A percentile compares a stretch with the other conserved stretches of the same genome.
Evolutionary conservation across 2,113 vertebrate genomes (phyloP).

Genomic region (Paramisgurnus dabryanus): DNA sequence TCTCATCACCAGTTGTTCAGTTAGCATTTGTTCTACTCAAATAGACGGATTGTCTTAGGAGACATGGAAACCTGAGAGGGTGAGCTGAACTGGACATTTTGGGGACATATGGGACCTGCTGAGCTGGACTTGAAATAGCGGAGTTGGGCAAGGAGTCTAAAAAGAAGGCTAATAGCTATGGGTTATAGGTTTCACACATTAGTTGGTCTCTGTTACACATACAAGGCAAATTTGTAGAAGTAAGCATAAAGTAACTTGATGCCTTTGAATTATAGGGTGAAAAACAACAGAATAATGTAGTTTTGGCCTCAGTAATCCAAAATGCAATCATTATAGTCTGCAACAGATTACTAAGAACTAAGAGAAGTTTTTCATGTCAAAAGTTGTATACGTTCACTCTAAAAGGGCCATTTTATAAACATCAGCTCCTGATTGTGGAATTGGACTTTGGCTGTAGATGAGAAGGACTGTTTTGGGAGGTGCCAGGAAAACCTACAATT

Average conservation of each 20-base stretch:
- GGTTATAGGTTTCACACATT: no score
- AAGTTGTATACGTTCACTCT: constrained; percentile 17
- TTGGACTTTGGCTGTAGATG: background rate
- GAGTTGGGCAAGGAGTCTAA: no score
- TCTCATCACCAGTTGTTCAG: background rate
- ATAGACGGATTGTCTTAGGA: no score
- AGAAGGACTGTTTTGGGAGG: background rate
- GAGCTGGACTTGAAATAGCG: no score
- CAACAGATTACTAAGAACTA: background rate
- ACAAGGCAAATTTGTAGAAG: constrained; percentile 3
- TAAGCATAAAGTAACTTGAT: background rate
- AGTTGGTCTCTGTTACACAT: background rate
- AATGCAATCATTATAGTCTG: background rate
- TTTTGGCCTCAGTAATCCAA: background rate
- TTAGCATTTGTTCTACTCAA: no score
- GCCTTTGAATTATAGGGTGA: constrained; percentile 4
- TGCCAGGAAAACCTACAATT: background rate
- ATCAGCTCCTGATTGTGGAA: constrained; percentile 29
- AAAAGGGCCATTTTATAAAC: background rate
- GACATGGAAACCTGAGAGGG: no score
- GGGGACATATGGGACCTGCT: no score
- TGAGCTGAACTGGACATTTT: no score
- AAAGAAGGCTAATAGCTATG: no score
- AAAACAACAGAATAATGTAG: background rate
- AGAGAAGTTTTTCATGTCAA: background rate